Percentiles rank a stretch among this genome's conserved stretches.
Evolutionary conservation across 2,113 vertebrate genomes (phyloP).

Genomic region (Copsychus sechellarum): DNA sequence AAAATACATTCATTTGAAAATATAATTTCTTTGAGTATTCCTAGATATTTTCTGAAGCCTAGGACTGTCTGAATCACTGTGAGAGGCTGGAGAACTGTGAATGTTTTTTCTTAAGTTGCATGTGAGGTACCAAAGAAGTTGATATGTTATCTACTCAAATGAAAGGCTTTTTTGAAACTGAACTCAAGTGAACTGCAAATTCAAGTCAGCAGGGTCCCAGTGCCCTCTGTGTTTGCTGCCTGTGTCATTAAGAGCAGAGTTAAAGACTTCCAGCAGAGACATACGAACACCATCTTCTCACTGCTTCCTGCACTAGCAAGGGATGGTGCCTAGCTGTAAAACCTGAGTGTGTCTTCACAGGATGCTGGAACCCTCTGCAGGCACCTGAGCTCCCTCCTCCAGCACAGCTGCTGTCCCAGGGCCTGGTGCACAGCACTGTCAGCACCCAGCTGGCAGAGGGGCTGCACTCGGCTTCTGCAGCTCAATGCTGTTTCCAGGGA

Average conservation of each 20-base stretch:
- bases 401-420: fast-evolving
- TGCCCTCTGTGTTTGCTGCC: constrained; percentile 63
- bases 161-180: constrained; percentile 67
- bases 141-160: constrained; percentile 74
- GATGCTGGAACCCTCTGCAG: neutral
- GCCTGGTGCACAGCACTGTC: fast-evolving
- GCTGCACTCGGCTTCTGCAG: neutral
- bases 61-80: constrained; percentile 18
- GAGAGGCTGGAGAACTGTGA: constrained; percentile 68
- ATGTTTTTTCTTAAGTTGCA: constrained; percentile 50
- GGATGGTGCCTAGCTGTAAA: neutral
- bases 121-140: constrained; percentile 49
- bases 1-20: constrained; percentile 70
- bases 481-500: no score
- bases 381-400: neutral
- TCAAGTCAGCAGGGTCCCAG: constrained; percentile 62
- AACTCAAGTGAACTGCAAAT: constrained; percentile 68
- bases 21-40: constrained; percentile 63
- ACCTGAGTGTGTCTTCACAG: neutral
- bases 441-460: neutral
- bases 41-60: constrained; percentile 7
- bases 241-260: constrained; percentile 58
- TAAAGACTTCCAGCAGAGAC: constrained; percentile 67
- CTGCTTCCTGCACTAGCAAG: neutral
- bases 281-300: constrained; percentile 13